Conservation (phyloP, 2,113 vertebrate genomes). For the human (Homo sapiens) region DNA sequence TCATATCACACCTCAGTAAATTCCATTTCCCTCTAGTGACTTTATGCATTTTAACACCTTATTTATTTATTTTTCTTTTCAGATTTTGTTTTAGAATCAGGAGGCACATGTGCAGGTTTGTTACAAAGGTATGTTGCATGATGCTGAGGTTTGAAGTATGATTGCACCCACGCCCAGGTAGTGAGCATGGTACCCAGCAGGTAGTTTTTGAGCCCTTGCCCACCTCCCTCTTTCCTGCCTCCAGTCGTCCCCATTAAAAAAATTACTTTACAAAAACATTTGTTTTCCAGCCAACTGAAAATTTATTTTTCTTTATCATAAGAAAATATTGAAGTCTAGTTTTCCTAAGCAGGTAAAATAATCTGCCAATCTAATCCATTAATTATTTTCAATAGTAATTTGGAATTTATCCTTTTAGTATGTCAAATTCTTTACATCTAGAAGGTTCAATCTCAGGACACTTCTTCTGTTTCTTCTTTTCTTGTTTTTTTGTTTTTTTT, state of each 20-base stretch:
- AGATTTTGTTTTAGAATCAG: no score
- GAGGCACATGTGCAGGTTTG: no score
- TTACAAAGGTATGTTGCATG: no score
- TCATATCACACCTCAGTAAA: background rate
- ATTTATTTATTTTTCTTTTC: no score
- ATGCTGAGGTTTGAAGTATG: no score
- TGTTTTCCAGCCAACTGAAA: background rate
- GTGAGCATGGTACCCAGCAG: no score
- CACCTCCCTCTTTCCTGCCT: no score
- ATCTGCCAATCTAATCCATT: background rate
- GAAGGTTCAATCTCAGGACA: background rate
- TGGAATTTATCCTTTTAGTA: background rate
- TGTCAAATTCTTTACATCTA: background rate
- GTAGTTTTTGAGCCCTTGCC: no score
- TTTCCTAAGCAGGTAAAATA: background rate
- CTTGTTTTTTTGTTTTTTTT: background rate
- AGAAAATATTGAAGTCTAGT: background rate
- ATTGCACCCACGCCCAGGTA: no score
- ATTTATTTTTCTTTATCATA: background rate
- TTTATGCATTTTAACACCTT: background rate
- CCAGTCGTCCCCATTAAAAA: no score
- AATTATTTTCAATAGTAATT: background rate
- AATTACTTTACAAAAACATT: background rate
- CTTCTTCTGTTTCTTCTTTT: background rate
- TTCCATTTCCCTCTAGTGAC: background rate